Conservation (phyloP, 2,797 vertebrate genomes). For the Craterocephalus amniculus region DNA sequence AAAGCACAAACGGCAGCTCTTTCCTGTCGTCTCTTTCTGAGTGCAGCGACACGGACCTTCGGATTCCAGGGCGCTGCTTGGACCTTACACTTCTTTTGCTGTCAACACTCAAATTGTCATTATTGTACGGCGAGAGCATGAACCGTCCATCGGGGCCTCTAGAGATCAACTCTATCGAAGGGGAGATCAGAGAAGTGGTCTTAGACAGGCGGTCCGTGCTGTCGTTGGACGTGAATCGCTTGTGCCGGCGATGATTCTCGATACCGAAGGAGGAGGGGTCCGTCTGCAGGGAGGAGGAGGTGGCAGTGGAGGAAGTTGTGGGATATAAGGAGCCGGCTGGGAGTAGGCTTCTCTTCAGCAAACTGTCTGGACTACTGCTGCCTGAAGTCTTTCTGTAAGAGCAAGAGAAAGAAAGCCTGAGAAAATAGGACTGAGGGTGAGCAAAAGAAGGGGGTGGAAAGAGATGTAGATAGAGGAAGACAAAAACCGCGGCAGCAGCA, state of each 20-base stretch:
- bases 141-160: constrained; percentile 94
- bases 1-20: constrained; percentile 79
- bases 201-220: constrained; percentile 72
- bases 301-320: constrained; percentile 70
- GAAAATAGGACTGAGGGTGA: neutral
- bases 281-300: constrained; percentile 73
- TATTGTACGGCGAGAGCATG: constrained; percentile 61
- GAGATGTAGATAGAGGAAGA: constrained; percentile 35
- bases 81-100: constrained; percentile 49
- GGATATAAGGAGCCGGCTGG: constrained; percentile 76
- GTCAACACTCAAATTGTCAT: constrained; percentile 33
- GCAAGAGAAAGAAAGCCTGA: constrained; percentile 6
- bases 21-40: constrained; percentile 66
- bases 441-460: constrained; percentile 2
- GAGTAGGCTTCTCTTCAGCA: constrained; percentile 90
- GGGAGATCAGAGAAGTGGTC: constrained; percentile 55
- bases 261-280: constrained; percentile 74
- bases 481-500: constrained; percentile 20
- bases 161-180: constrained; percentile 88
- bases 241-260: constrained; percentile 49
- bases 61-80: constrained; percentile 38
- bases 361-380: constrained; percentile 88
- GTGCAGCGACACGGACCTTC: constrained; percentile 72
- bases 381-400: constrained; percentile 71
- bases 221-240: constrained; percentile 50